phyloP scores from a whole-genome alignment of 2,113 vertebrate species.

The Aramus guarauna region DNA sequence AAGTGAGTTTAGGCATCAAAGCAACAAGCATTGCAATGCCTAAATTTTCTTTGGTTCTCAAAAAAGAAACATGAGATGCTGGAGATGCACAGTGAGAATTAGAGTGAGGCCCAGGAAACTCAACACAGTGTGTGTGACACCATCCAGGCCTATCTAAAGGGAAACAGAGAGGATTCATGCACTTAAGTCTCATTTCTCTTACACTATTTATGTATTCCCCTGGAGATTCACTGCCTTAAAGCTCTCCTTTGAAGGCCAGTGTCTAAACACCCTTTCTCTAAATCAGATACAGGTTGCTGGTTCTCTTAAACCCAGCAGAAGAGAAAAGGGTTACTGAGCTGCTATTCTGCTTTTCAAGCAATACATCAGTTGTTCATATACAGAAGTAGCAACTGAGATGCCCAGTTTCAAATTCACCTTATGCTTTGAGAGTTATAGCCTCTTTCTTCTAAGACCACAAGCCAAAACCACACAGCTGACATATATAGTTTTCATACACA shows the following conservation, averaged over 20 bases:
- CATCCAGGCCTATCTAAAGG: neutral
- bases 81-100: neutral
- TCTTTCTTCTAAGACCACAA: neutral
- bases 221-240: neutral
- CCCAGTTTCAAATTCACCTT: neutral
- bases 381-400: neutral
- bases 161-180: neutral
- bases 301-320: neutral
- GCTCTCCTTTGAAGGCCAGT: neutral
- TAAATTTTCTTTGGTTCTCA: neutral
- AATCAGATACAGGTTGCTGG: neutral
- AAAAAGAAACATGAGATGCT: neutral
- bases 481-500: neutral
- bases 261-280: neutral
- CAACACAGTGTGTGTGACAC: neutral
- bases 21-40: neutral
- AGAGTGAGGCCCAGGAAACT: neutral
- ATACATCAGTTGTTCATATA: neutral
- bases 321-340: neutral
- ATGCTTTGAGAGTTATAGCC: neutral
- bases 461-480: neutral
- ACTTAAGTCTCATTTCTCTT: neutral
- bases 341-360: neutral
- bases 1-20: neutral
- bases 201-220: neutral